Base-by-base conservation (phyloP, 2,797 vertebrate species). In the Aselliscus stoliczkanus region DNA sequence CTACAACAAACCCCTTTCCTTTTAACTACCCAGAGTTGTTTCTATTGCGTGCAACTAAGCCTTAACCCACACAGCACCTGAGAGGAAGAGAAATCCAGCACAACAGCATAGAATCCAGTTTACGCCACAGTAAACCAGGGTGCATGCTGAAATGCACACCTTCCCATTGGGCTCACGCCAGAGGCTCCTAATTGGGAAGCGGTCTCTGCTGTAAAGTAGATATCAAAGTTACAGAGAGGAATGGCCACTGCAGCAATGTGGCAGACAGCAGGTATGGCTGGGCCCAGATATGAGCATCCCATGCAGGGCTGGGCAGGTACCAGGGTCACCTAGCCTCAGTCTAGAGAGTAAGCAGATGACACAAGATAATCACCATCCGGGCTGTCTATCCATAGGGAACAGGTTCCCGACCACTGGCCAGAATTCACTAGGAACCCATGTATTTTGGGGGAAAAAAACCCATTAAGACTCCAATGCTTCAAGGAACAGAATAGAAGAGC, bases 31-130 rank as follows among this genome's bases (percentile, higher is more conserved):
- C 44, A 12, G 58, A 67, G 31, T 90, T 92, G 39, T 90, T 92
- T 96, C 72, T 77, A 75, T 31, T 56, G 87, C 87, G 27, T 95
- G 58, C 50, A 79, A n/a, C 83, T 92, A 79, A 96, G 67, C 67
- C 50, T 93, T 88, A 94, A 90, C 72, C 87, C 79, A 81, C 77
- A 69, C n/a, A 75, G 34, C 56, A 81, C 44, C 70, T 5, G 12
- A 4, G 81, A 88, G 69, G 39, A 70, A 86, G 85, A 67, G 62
- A 89, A 94, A 88, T 93, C 56, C 17, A 87, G 60, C 14, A 2
- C 34, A 56, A 85, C 2, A 60, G 21, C 42, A 11, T 7, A 58
- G 73, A 75, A 86, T 70, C 54, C 27, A 44, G 37, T 58, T 42
- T 44, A 80, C 7, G 34, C 11, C 29, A 18, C 94, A 47, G 76